Base-by-base conservation (phyloP, 2,888 invertebrate genomes). In the Drosophila nr. perissopoda region DNA sequence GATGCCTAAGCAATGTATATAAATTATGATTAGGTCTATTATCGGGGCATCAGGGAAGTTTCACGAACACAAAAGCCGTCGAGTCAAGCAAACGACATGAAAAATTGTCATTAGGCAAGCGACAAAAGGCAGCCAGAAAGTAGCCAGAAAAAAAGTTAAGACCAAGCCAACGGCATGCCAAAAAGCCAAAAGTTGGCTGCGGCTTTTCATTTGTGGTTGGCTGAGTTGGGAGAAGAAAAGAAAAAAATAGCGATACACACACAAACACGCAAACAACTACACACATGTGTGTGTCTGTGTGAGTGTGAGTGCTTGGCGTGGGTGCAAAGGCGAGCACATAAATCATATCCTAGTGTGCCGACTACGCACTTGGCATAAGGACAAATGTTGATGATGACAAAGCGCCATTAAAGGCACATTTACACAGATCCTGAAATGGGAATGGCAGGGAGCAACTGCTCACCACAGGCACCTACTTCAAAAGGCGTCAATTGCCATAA, bases 341-440 rank as follows among this genome's bases (percentile, higher is more conserved):
- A 85, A 85, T 85, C 85, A 85, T 85, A 83, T 82, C 73, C 71
- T 70, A 60, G 82, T 73, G 70, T 53, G 49, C 67, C 71, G 79
- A 81, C 76, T 79, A 83, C 89, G 81, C 84, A 87, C 78, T 83
- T 74, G 79, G 81, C 82, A 70, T 81, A 79, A 88, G 88, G 89
- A 89, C 90, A 89, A 89, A 89, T 89, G 86, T 84, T 90, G 91
- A 90, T 91, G 91, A 91, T 91, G 91, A 91, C 90, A 90, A 90
- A 91, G 90, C 88, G 86, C 89, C 91, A 91, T 90, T 90, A 90
- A 91, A 89, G 90, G 78, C 82, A 79, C 91, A 90, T 91, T 91
- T 86, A 81, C 85, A 89, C 88, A 83, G 64, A 56, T 70, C 63
- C 62, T 49, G 65, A 21, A 25, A 18, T 27, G 48, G 34, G 57